Conservation (phyloP, 2,888 invertebrate genomes). For the Drosophila antonietae region DNA sequence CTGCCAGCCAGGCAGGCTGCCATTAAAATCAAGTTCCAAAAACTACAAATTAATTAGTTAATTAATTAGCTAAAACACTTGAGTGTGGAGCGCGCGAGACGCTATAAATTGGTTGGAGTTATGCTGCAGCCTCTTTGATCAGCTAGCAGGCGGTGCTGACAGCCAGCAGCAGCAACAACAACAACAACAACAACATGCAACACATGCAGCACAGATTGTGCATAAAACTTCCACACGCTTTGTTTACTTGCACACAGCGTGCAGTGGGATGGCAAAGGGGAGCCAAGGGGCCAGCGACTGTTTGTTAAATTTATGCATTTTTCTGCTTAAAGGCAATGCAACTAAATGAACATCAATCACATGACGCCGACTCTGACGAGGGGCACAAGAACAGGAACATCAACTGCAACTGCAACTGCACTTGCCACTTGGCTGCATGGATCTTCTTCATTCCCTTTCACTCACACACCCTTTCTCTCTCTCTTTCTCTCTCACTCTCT, state of each 20-base stretch:
- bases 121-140: constrained; percentile 68
- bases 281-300: constrained; percentile 40
- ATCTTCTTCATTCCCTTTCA: constrained; percentile 14
- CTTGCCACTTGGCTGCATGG: constrained; percentile 56
- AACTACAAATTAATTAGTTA: constrained; percentile 82
- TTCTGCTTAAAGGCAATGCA: constrained; percentile 81
- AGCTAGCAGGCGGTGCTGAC: constrained; percentile 69
- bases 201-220: constrained; percentile 71
- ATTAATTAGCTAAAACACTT: constrained; percentile 80
- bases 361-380: constrained; percentile 67
- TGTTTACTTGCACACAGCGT: constrained; percentile 58
- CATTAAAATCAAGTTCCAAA: constrained; percentile 76
- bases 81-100: constrained; percentile 51
- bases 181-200: constrained; percentile 58
- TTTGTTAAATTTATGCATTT: constrained; percentile 81
- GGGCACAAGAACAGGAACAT: constrained; percentile 19
- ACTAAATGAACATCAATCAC: constrained; percentile 82
- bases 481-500: constrained; percentile 7
- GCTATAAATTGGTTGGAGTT: constrained; percentile 62
- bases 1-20: constrained; percentile 31
- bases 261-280: neutral
- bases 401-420: constrained; percentile 27
- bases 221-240: constrained; percentile 64
- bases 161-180: constrained; percentile 54
- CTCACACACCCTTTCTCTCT: neutral